Base-by-base conservation (phyloP, 1,140 invertebrate species). In the Bombus breviceps region DNA sequence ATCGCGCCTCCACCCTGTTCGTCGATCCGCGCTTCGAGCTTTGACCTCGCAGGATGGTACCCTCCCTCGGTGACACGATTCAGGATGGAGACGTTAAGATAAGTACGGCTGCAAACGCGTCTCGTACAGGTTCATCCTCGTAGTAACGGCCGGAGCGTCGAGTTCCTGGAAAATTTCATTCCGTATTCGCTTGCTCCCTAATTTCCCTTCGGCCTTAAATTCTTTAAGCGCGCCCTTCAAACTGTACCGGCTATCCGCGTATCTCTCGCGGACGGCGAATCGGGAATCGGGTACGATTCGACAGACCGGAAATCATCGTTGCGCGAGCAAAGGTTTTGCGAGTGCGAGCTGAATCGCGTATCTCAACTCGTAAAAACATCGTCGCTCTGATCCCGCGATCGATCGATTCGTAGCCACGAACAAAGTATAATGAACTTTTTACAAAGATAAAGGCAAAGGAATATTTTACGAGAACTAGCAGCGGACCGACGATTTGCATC, bases 151-250 rank as follows among this genome's bases (percentile, higher is more conserved):
- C 57, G 71, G 28, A 39, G 37, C 53, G 81, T 85, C 83, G 87
- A 86, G 39, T 81, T 64, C 53, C 88, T 90, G 89, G 15, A 89
- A 90, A 85, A 90, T 89, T 85, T 57, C 84, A 57, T 73, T 32
- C 25, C 39, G 57, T 39, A 43, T 15, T 39, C 79, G 43, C 25
- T 57, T 57, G 43, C 80, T 10, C 2, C 18, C 43, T 37, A 80
- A 47, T 37, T 69, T 53, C 12, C 43, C 13, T 10, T 34, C 32
- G 25, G 25, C 18, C 57, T 6, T 47, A 18, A 6, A 39, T 34
- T 47, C 32, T 34, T 68, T 53, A 25, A 77, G 0, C 18, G 47
- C 5, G 18, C 5, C 18, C 18, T 34, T 10, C 2, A 37, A 37
- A 68, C 8, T 34, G 5, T 15, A 13, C 6, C n/a, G 62, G 13